Conservation (phyloP, 1,140 invertebrate species). For the Rhyzopertha dominica region DNA sequence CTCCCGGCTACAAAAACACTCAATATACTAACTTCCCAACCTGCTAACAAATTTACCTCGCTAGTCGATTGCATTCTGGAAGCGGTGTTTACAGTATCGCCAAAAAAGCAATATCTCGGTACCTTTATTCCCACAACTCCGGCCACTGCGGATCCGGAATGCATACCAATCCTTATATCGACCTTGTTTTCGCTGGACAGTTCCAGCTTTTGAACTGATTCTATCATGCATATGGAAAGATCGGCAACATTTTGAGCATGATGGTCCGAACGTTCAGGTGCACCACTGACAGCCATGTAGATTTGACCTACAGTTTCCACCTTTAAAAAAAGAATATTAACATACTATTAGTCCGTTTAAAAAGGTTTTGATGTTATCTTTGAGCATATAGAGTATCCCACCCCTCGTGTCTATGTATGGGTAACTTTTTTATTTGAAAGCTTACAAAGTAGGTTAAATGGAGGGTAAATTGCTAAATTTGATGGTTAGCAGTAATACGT, state of each 20-base stretch:
- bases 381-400: no score
- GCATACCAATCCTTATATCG: conserved; percentile 59
- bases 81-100: conserved; percentile 83
- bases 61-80: conserved; percentile 80
- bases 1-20: conserved; percentile 52
- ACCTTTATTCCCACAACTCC: conserved; percentile 68
- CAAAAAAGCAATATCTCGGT: conserved; percentile 74
- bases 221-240: conserved; percentile 61
- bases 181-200: conserved; percentile 53
- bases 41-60: conserved; percentile 57
- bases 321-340: conserved; percentile 48
- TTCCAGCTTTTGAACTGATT: conserved; percentile 53
- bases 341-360: no score
- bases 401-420: no score
- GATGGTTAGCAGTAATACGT: no score
- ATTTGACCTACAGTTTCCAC: conserved; percentile 83
- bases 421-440: no score
- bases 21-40: not conserved
- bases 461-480: no score
- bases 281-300: conserved; percentile 83
- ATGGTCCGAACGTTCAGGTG: conserved; percentile 66
- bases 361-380: no score
- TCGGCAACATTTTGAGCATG: conserved; percentile 79
- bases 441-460: no score
- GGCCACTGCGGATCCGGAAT: conserved; percentile 56